Evolutionary conservation across 2,113 vertebrate genomes (phyloP).

Genomic region (Platysteira castanea): DNA sequence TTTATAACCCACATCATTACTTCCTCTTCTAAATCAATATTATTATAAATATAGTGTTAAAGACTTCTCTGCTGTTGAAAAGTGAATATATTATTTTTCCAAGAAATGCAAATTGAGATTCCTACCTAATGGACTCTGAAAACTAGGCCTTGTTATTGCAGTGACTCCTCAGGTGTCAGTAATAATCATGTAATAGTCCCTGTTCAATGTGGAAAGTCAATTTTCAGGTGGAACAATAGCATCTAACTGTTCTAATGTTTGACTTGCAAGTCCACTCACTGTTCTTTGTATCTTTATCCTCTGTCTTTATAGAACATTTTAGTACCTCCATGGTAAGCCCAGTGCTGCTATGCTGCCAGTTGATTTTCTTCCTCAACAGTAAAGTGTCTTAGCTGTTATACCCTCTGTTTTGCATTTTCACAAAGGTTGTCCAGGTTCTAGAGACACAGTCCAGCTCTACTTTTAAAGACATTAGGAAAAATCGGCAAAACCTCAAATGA

Average conservation of each 20-base stretch:
- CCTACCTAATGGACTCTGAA: neutral
- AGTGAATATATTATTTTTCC: neutral
- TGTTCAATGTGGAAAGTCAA: neutral
- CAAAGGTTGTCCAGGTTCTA: neutral
- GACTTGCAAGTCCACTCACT: neutral
- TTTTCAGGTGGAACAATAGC: neutral
- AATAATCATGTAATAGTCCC: neutral
- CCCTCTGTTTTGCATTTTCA: neutral
- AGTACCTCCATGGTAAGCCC: neutral
- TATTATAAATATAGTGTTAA: neutral
- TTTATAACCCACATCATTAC: neutral
- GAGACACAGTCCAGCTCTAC: neutral
- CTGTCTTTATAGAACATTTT: neutral
- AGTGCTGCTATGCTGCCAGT: neutral
- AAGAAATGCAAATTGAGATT: neutral
- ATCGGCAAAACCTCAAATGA: neutral
- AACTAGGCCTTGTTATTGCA: neutral
- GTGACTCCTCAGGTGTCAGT: neutral
- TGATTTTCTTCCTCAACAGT: neutral
- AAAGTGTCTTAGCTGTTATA: neutral
- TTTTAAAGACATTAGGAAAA: neutral
- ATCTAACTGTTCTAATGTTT: neutral
- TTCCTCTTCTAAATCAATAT: neutral
- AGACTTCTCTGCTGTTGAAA: neutral
- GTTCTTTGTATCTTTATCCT: neutral